Evolutionary conservation across 2,797 vertebrate species (phyloP), one percentile per base, ranked within the genome.

Genomic region (Ara ararauna): DNA sequence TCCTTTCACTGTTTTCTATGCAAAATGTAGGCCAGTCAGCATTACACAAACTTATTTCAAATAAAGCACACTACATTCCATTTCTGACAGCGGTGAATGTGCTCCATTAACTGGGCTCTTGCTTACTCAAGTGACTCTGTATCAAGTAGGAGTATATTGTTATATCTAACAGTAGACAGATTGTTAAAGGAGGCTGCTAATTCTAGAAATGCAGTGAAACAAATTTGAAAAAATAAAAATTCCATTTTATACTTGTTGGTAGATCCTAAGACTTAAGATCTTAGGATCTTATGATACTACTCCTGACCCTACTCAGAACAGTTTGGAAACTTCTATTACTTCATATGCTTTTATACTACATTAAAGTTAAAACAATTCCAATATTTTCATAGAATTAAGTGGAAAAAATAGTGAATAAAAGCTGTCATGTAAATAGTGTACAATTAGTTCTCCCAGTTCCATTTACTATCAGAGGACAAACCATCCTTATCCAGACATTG

Each of bases 11-110:
- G 40, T 80, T 96, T 97, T 87, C 81, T 88, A 34, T 94, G 56
- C 68, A 94, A 90, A 96, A 95, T 95, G 27, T 90, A 78, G 90
- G 70, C 47, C 75, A 96, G 82, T 92, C 90, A 97, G 93, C 86
- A 94, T 62, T 83, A 80, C 65, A 73, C 27, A 89, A 76, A 94
- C 7, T 91, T 94, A 86, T 96, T 64, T 90, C 84, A 94, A 74
- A 27, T 68, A 44, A 89, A 95, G 42, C 73, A 94, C 54, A 65
- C 9, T 61, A 50, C 3, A 4, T 72, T 94, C 68, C 7, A 30
- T 23, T 76, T 77, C 42, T 93, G 89, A 94, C 72, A 86, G 92
- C 89, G 87, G 47, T 74, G 34, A 51, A 47, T 89, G 29, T 80
- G 53, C 84, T 90, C 67, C 78, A 76, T 96, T 97, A 94, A 89